Conservation (phyloP, 2,113 vertebrate genomes). For the Apistogramma diplotaenia region DNA sequence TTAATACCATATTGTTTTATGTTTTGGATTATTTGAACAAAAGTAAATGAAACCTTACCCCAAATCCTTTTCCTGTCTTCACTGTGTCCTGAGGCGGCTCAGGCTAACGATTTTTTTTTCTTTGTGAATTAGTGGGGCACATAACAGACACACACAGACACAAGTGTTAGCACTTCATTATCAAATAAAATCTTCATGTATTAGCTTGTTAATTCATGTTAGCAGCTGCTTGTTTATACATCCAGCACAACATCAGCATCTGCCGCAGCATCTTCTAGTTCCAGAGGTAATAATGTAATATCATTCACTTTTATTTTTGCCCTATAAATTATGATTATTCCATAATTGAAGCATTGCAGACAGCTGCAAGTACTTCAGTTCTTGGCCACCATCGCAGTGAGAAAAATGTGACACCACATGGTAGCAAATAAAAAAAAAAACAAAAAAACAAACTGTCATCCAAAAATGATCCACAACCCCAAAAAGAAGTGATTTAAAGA, state of each 20-base stretch:
- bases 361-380: neutral
- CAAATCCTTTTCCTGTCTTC: neutral
- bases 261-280: neutral
- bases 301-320: neutral
- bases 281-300: neutral
- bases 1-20: neutral
- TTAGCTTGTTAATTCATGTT: slow-evolving; percentile 5
- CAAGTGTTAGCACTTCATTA: neutral
- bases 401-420: neutral
- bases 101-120: neutral
- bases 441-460: neutral
- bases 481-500: neutral
- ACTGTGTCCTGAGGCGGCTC: neutral
- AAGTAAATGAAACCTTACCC: neutral
- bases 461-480: neutral
- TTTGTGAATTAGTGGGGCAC: neutral
- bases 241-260: neutral
- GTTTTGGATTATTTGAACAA: neutral
- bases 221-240: neutral
- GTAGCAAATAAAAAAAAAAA: neutral
- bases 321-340: neutral
- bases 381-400: neutral
- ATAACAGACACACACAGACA: neutral
- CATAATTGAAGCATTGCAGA: neutral
- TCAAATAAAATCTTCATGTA: neutral